Evolutionary conservation across 1,140 invertebrate genomes (phyloP).

Genomic region (Magallana ariakensis): DNA sequence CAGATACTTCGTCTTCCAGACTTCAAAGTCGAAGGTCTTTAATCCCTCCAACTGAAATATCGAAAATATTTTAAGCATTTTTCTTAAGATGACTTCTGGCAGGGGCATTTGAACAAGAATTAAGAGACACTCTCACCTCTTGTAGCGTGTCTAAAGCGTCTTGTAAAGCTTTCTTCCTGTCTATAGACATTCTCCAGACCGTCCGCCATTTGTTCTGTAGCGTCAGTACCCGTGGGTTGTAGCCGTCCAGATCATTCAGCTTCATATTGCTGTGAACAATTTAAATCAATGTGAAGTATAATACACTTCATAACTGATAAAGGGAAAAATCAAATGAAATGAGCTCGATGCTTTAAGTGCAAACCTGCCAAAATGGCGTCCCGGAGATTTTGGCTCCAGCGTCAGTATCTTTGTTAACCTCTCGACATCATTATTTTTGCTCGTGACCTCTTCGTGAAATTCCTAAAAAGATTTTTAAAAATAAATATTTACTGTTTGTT

Average conservation of each 20-base stretch:
- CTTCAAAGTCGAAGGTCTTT: constrained; percentile 99
- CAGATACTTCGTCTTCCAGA: constrained; percentile 96
- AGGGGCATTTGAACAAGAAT: neutral
- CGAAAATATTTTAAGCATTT: neutral
- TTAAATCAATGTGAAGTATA: no score
- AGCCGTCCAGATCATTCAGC: constrained; percentile 75
- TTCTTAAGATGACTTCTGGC: neutral
- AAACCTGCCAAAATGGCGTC: constrained; percentile 71
- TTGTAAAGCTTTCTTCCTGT: constrained; percentile 94
- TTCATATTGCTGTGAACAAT: constrained; percentile 71
- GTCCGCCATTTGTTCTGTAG: constrained; percentile 97
- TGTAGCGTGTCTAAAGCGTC: constrained; percentile 94
- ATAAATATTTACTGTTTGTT: neutral
- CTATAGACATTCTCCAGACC: constrained; percentile 97
- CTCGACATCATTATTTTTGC: constrained; percentile 77
- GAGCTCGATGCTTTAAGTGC: neutral
- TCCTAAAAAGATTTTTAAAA: constrained; percentile 67
- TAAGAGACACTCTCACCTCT: constrained; percentile 82
- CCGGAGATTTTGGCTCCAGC: constrained; percentile 68
- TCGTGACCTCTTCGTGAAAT: constrained; percentile 77
- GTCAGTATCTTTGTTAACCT: constrained; percentile 74
- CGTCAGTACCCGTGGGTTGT: constrained; percentile 86
- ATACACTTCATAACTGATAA: no score
- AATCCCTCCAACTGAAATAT: constrained; percentile 77
- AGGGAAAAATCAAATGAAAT: neutral